Evolutionary conservation across 2,113 vertebrate genomes (phyloP), one percentile per base, ranked within the genome.

Genomic region (Uropsilus gracilis): DNA sequence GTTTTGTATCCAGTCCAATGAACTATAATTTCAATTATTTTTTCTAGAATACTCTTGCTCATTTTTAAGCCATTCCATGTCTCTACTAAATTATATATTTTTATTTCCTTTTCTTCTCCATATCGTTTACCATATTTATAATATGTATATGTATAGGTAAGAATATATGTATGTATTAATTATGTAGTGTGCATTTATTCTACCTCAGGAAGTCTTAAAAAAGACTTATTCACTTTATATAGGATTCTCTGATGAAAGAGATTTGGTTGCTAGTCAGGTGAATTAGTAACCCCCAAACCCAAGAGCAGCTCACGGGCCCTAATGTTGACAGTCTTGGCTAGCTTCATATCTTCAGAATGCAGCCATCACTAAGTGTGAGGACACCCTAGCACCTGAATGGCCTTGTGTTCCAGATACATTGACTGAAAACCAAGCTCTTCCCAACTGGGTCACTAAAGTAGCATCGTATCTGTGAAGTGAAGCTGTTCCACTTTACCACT

Each of bases 401-500:
- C 99, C 96, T 97, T 99, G 96, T 99, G 98, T 44, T 99, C 99
- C 55, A 99, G 97, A 0, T 98, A 88, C 3, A 98, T 90, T 20
- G 99, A 97, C 6, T 98, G 91, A 92, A 99, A 98, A 1, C 99
- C 99, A 20, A 99, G 98, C 94, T 99, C 99, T 96, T 99, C 98
- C 81, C 99, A 98, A 87, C 99, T 99, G 12, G 99, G 99, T 71
- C 99, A 99, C 44, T 98, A 98, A 1, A 99, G 99, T 90, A 98
- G 97, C n/a, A 83, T 98, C 98, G 98, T 98, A 95, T 99, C 99
- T 63, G 99, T 99, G 89, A 97, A 96, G 94, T 99, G 99, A 77
- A 99, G 98, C 99, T 99, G 90, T 17, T 99, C 99, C 5, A 99
- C 97, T 98, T 99, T 99, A 96, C 99, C 99, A 78, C 98, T 98